Evolutionary conservation across 1,140 invertebrate genomes (phyloP), one percentile per base, ranked within the genome.

Genomic region (Kradibia gibbosae): DNA sequence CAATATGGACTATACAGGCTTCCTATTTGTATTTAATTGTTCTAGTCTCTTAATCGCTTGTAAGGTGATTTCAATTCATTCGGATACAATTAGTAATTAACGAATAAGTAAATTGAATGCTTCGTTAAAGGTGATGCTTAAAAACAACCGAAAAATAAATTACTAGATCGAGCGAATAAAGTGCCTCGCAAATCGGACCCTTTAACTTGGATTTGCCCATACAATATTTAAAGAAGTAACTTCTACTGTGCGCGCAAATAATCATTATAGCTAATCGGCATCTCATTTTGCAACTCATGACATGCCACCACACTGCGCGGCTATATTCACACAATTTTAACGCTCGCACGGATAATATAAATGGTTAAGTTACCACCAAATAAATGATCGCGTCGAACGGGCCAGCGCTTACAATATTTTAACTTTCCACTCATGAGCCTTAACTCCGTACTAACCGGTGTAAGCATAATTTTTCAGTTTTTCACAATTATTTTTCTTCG

Each of bases 191-290:
- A 39, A 22, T 28, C 20, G 22, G 28, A 22, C 31, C 36, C 45
- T 25, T 70, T 25, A 55, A 39, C 31, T 36, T 55, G 5, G 65
- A 10, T 36, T 34, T 17, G 53, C 8, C 5, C 34, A 17, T 42
- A 60, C 53, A 4, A 75, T 39, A 31, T 60, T 39, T 36, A 79
- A 67, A 70, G 62, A 55, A 70, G 42, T 17, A n/a, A 65, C 17
- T n/a, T 48, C 50, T 22, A 65, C 25, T 25, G 28, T 13, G 22
- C 48, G 22, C 77, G 17, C 13, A n/a, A n/a, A 28, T 20, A 67
- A 67, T 22, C 62, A 67, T 65, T 65, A 67, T 67, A 67, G 65
- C 36, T 79, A 72, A 72, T 72, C 78, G 78, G 53, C 67, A 60
- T 34, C 53, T 72, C 39, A 48, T 79, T 72, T 79, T 28, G 67